Evolutionary conservation across 2,888 invertebrate genomes (phyloP), one percentile per base, ranked within the genome.

Genomic region (Noctua pronuba): DNA sequence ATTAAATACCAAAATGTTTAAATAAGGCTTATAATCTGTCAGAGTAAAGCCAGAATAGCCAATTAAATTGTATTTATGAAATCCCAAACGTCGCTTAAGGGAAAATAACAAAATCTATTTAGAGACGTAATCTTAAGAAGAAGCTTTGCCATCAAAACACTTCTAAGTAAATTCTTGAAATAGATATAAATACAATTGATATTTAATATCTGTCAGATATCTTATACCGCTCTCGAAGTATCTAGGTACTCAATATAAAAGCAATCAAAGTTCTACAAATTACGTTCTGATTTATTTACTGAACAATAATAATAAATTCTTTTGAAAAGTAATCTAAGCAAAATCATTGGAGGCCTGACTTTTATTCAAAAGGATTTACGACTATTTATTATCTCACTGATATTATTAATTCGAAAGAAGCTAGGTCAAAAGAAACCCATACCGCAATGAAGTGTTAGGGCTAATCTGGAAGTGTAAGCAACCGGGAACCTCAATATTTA

Each of bases 121-220:
- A 21, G 21, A 73, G 21, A 60, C 10, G 52, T 60, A 73, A 81
- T 78, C 65, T 41, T 28, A 5, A 10, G 16, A 66, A 46, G n/a
- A 71, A 80, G 80, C 58, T 21, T 58, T 31, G 7, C 49, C 7
- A 68, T 64, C n/a, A 77, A 60, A 66, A 77, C 8, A 69, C 44
- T 60, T 44, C n/a, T 8, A 65, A 68, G 73, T 52, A 38, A 64
- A 44, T 52, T 77, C 35, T 73, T 18, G 21, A 28, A 64, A 70
- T 55, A 41, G 28, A 78, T n/a, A n/a, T n/a, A n/a, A 62, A 73
- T 38, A 73, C 31, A 71, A 58, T 58, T 31, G 71, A 49, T 58
- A 73, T 77, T 71, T 79, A 73, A 79, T 73, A 73, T 60, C 24
- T 41, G 49, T 35, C 62, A 67, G 81, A 58, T 72, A 81, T 62